Percentiles rank a stretch among this genome's conserved stretches.
phyloP scores from a whole-genome alignment of 2,113 vertebrate species.

The Struthio camelus region DNA sequence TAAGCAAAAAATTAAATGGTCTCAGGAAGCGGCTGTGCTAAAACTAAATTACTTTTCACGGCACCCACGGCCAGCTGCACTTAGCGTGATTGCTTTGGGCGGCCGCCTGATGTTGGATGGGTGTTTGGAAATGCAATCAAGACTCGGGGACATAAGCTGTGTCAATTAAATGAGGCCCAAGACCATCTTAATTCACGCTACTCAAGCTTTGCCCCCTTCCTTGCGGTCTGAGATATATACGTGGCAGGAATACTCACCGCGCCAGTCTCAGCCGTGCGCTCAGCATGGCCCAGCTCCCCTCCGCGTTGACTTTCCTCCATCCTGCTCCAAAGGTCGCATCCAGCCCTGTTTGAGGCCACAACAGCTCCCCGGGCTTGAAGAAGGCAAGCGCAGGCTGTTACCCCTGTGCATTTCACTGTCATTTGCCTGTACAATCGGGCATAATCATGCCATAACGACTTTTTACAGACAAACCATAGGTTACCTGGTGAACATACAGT shows the following conservation, averaged over 20 bases:
- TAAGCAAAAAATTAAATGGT: not conserved
- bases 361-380: no score
- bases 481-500: not conserved
- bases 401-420: not conserved
- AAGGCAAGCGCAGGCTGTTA: not conserved
- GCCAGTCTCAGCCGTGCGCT: no score
- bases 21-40: not conserved
- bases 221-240: not conserved
- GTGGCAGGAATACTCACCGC: not conserved
- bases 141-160: not conserved
- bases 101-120: not conserved
- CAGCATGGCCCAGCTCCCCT: no score
- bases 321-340: no score
- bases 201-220: not conserved
- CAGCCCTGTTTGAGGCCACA: no score
- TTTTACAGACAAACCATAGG: not conserved
- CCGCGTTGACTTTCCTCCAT: no score
- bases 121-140: not conserved
- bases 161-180: fast-evolving
- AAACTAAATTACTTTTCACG: not conserved
- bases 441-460: not conserved
- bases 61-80: fast-evolving
- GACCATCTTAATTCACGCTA: not conserved
- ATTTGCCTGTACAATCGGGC: not conserved
- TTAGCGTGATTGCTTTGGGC: not conserved